phyloP scores from a whole-genome alignment of 2,888 invertebrate genomes.

The Aphidoletes aphidimyza region DNA sequence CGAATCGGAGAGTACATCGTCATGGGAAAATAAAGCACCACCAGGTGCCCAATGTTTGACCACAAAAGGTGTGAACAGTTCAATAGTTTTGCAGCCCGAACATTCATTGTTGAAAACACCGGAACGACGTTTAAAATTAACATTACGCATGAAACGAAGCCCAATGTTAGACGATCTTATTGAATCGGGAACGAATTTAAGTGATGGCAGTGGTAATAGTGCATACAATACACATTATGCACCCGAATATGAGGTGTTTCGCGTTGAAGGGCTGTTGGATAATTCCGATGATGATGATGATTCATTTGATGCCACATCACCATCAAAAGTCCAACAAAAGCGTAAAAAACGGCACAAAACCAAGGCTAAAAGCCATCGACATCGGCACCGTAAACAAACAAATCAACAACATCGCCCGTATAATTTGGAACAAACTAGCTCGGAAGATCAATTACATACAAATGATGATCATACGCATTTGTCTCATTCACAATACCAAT shows the following conservation, averaged over 20 bases:
- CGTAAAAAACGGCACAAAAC: constrained; percentile 73
- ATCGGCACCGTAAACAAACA: constrained; percentile 52
- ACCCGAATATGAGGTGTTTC: constrained; percentile 85
- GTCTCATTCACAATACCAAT: background rate
- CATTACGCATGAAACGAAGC: constrained; percentile 86
- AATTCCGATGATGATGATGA: constrained; percentile 58
- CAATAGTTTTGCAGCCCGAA: constrained; percentile 39
- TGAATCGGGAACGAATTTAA: constrained; percentile 79
- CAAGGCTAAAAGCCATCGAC: constrained; percentile 64
- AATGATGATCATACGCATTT: constrained; percentile 1
- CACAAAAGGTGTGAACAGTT: constrained; percentile 55
- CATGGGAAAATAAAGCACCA: constrained; percentile 61
- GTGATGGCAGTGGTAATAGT: constrained; percentile 69
- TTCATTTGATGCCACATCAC: constrained; percentile 58
- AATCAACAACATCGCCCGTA: constrained; percentile 24
- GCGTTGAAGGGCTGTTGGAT: constrained; percentile 78
- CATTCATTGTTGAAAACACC: constrained; percentile 63
- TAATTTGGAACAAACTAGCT: constrained; percentile 14
- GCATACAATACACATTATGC: constrained; percentile 66
- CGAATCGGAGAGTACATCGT: constrained; percentile 61
- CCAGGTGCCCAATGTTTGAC: constrained; percentile 27
- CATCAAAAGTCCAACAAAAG: constrained; percentile 58
- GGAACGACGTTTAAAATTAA: constrained; percentile 75
- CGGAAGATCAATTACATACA: constrained; percentile 19
- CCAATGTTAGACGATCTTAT: constrained; percentile 86